Evolutionary conservation across 2,888 invertebrate genomes (phyloP), one percentile per base, ranked within the genome.

Genomic region (Meganola albula): DNA sequence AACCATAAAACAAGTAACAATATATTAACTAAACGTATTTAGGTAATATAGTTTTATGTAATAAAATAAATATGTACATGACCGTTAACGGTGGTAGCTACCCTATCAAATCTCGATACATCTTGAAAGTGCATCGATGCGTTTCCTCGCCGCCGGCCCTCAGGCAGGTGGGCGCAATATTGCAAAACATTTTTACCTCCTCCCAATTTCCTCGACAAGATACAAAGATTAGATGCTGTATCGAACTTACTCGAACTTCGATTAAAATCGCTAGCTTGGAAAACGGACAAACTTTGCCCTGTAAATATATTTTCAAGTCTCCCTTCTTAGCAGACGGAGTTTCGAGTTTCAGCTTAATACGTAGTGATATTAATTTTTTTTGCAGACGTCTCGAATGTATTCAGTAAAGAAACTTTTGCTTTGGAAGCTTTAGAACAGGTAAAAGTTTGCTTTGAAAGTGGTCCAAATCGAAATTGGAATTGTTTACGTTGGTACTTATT

Each of bases 201-300:
- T 55, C 55, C 44, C 55, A 52, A 52, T 53, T 53, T 53, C 55
- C 53, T 37, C 25, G n/a, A 35, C 28, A 21, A 40, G 53, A 55
- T 52, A 44, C 46, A 41, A 46, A 53, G 52, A 53, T 55, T 55
- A 53, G 42, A 44, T 32, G 40, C 23, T 33, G 51, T 44, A 53
- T 54, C 39, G 48, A 45, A 51, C 33, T 54, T 36, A 35, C 39
- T 39, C 24, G 36, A 54, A 51, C 34, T 53, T 51, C 55, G 55
- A 54, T 53, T 53, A 51, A 53, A 53, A 51, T 54, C 43, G 33
- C 48, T 51, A 27, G 55, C 52, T 45, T 13, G 43, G 48, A 48
- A 43, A 29, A 48, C 42, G 40, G 44, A 40, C 42, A 24, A 54
- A 51, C 38, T 53, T 54, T 27, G 12, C 29, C 27, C 21, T 40